A percentile compares a stretch with the other conserved stretches of the same genome.
Conservation (phyloP, 2,113 vertebrate species). For the Pongo pygmaeus region DNA sequence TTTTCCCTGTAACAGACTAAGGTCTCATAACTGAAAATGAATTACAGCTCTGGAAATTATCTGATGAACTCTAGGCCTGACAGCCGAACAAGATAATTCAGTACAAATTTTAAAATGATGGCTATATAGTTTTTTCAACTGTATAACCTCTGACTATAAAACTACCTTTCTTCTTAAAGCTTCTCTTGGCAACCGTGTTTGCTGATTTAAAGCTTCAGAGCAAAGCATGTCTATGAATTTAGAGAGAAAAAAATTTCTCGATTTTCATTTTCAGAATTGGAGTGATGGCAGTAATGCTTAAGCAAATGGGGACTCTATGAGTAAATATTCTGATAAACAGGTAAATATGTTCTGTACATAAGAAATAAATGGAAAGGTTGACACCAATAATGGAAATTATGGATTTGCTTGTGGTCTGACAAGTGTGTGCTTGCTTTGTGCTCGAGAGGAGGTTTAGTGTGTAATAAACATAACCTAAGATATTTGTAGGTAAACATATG, state of each 20-base stretch:
- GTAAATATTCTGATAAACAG: neutral
- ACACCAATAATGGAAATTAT: neutral
- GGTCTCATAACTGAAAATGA: slow-evolving; percentile 41
- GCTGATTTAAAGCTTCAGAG: slow-evolving; percentile 37
- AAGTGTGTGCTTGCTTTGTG: neutral
- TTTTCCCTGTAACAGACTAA: slow-evolving; percentile 42
- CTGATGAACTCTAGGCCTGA: slow-evolving; percentile 26
- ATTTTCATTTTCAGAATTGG: slow-evolving; percentile 36
- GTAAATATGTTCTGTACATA: neutral
- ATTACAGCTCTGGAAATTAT: slow-evolving; percentile 44
- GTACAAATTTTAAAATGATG: slow-evolving; percentile 50
- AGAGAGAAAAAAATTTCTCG: slow-evolving; percentile 15
- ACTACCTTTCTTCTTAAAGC: slow-evolving; percentile 43
- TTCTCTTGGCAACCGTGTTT: slow-evolving; percentile 42
- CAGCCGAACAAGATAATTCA: slow-evolving; percentile 51
- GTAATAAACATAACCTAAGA: neutral
- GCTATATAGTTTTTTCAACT: slow-evolving; percentile 31
- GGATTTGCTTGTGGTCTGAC: neutral
- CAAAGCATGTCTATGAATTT: slow-evolving; percentile 20
- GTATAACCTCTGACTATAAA: slow-evolving; percentile 11
- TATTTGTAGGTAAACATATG: neutral
- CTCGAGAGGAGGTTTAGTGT: neutral
- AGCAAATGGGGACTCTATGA: neutral
- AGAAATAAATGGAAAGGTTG: slow-evolving; percentile 6
- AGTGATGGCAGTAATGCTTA: neutral